These are phyloP conservation scores for Sitta europaea DNA, from an alignment of 2,113 vertebrate species.

Conservation along the genomic window DNA sequence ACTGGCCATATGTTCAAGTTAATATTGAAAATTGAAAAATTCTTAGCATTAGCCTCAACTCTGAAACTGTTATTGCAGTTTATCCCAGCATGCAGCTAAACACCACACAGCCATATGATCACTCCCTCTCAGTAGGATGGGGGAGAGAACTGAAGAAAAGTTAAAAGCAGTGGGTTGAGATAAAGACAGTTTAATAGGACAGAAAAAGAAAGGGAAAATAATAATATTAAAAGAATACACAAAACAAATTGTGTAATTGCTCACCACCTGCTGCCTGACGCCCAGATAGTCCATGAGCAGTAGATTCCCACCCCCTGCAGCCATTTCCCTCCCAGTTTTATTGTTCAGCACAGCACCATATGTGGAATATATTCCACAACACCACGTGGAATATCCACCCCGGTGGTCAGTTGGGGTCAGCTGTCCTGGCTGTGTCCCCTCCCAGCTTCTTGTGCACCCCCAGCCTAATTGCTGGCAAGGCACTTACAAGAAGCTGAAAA, in stretches of 20 bases:
- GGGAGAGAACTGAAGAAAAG: neutral
- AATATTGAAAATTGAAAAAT: neutral
- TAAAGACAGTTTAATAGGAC: neutral
- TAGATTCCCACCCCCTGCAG: no score
- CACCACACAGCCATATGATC: neutral
- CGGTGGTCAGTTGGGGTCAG: neutral
- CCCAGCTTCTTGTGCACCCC: neutral
- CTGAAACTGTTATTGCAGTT: neutral
- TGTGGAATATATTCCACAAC: no score
- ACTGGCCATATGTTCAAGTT: neutral
- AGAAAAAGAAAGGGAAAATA: neutral
- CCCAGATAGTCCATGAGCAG: neutral
- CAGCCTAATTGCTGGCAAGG: neutral
- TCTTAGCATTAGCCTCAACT: neutral
- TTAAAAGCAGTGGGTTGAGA: neutral
- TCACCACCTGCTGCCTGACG: neutral
- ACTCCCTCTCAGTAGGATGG: rapidly evolving
- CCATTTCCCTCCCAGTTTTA: neutral
- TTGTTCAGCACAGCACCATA: neutral
- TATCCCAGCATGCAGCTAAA: neutral
- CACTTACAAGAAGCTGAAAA: neutral
- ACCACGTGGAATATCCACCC: neutral
- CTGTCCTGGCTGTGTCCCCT: neutral
- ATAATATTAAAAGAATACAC: neutral
- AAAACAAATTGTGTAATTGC: neutral